Conservation (phyloP, 2,797 vertebrate genomes). For the Sebastes umbrosus region DNA sequence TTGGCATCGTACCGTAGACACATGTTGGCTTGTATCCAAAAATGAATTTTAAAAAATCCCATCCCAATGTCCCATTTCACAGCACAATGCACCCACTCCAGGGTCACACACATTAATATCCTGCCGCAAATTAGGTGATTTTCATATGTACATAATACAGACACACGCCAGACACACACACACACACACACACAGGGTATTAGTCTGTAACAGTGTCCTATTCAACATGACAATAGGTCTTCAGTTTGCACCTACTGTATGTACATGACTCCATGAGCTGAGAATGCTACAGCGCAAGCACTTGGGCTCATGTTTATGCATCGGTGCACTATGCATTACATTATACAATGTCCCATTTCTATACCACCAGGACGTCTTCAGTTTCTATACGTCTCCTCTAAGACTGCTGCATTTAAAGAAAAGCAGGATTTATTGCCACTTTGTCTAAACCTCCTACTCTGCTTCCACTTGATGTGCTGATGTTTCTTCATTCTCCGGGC, state of each 20-base stretch:
- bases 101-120: conserved; percentile 31
- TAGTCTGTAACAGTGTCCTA: conserved; percentile 11
- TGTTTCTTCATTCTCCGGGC: conserved; percentile 11
- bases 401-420: neutral
- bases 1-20: conserved; percentile 13
- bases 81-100: conserved; percentile 30
- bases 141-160: neutral
- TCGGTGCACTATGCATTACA: neutral
- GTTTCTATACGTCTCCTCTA: neutral
- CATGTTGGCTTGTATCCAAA: conserved; percentile 7
- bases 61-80: conserved; percentile 1
- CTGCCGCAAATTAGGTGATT: conserved; percentile 16
- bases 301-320: conserved; percentile 37
- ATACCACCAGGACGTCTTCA: neutral
- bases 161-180: neutral
- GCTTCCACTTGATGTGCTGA: neutral
- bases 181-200: neutral
- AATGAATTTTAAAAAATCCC: neutral
- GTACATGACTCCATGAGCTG: conserved; percentile 20
- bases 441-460: conserved; percentile 9
- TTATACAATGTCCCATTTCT: conserved; percentile 1
- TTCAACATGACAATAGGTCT: conserved; percentile 35
- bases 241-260: conserved; percentile 26
- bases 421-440: conserved; percentile 16
- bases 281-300: neutral